Percentiles rank a stretch among this genome's conserved stretches.
These are phyloP conservation scores for Phaethon lepturus DNA, from an alignment of 2,113 vertebrate species.

Conservation along the genomic window DNA sequence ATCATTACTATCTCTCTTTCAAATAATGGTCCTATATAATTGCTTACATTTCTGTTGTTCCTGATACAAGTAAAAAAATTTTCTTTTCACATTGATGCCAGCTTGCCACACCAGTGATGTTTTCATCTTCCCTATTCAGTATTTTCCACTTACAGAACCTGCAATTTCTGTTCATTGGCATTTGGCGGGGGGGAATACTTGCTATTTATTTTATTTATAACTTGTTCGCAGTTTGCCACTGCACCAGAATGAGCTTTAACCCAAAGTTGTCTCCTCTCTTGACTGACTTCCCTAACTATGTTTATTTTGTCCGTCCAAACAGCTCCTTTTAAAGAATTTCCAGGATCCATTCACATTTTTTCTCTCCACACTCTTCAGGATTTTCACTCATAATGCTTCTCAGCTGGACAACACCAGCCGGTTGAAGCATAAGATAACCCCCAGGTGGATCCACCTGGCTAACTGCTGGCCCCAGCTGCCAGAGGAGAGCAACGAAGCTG, in stretches of 20 bases:
- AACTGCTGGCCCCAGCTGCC: neutral
- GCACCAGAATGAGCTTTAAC: neutral
- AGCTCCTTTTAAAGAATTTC: neutral
- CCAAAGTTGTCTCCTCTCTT: neutral
- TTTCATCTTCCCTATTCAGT: neutral
- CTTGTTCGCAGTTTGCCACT: neutral
- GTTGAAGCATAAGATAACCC: neutral
- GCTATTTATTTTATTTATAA: neutral
- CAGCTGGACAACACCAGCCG: neutral
- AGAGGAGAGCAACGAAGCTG: too few relatives aligned
- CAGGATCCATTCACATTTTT: neutral
- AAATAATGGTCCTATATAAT: neutral
- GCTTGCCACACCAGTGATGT: neutral
- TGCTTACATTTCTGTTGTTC: neutral
- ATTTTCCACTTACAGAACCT: neutral
- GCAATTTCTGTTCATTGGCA: neutral
- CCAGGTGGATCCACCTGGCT: neutral
- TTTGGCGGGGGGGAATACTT: fast-evolving
- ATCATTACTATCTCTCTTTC: neutral
- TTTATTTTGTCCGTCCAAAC: neutral
- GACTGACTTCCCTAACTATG: neutral
- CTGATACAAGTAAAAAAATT: neutral
- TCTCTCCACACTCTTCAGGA: neutral
- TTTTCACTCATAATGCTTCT: neutral
- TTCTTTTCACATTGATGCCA: neutral